phyloP scores from a whole-genome alignment of 2,113 vertebrate species.

The Fregata magnificens region DNA sequence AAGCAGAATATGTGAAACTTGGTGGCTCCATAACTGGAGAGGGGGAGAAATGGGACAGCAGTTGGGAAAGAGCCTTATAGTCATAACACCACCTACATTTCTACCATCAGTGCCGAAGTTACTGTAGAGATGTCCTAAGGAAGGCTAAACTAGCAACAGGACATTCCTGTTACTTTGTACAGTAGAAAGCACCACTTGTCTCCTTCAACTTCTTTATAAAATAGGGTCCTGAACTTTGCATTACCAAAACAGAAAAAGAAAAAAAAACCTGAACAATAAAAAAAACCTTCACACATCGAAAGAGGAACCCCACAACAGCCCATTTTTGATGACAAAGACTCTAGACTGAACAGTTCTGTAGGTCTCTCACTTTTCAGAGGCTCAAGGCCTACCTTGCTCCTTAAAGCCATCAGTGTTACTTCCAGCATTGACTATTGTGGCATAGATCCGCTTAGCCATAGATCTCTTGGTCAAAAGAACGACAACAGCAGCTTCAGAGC shows the following conservation, averaged over 20 bases:
- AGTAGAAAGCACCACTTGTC: neutral
- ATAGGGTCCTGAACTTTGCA: neutral
- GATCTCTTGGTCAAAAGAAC: slow-evolving; percentile 86
- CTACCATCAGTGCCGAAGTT: neutral
- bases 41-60: neutral
- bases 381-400: slow-evolving; percentile 85
- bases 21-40: neutral
- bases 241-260: neutral
- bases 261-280: neutral
- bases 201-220: neutral
- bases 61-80: neutral
- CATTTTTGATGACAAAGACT: neutral
- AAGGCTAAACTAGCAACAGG: neutral
- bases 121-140: neutral
- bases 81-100: neutral
- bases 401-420: slow-evolving; percentile 95
- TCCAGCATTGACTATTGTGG: slow-evolving; percentile 89
- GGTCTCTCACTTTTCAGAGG: neutral
- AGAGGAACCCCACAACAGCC: neutral
- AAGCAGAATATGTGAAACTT: neutral
- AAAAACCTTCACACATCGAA: neutral
- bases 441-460: slow-evolving; percentile 86
- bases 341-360: neutral
- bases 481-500: slow-evolving; percentile 88
- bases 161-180: neutral